Percentiles rank a stretch among this genome's conserved stretches.
These are phyloP conservation scores for Coptotermes formosanus DNA, from an alignment of 1,140 invertebrate genomes.

Conservation along the genomic window DNA sequence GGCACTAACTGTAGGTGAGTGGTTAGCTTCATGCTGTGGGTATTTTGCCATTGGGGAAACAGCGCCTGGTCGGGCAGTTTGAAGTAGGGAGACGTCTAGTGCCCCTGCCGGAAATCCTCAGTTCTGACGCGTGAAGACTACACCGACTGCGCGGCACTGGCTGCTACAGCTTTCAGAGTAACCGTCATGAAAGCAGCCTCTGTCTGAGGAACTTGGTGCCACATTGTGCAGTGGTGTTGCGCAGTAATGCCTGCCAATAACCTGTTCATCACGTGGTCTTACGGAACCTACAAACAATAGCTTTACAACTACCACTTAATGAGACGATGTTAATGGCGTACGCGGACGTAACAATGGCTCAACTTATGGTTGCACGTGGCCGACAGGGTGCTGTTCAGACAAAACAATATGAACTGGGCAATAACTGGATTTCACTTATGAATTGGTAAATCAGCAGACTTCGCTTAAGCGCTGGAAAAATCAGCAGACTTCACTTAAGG, in stretches of 20 bases:
- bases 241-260: background rate
- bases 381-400: background rate
- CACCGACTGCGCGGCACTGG: no score
- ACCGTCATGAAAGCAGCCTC: background rate
- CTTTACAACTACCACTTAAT: background rate
- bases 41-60: no score
- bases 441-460: no score
- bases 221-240: background rate
- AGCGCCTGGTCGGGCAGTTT: no score
- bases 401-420: background rate
- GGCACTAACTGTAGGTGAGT: no score
- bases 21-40: no score
- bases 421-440: background rate
- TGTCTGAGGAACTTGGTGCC: background rate
- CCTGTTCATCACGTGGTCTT: background rate
- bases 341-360: background rate
- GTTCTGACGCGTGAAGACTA: no score
- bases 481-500: no score
- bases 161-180: no score
- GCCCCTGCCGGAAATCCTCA: no score
- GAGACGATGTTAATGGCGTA: background rate
- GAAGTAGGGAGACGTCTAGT: no score
- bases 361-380: background rate
- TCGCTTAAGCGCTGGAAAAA: no score
- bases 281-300: background rate